phyloP scores from a whole-genome alignment of 1,140 invertebrate species.

The Sarcophaga peregrina region DNA sequence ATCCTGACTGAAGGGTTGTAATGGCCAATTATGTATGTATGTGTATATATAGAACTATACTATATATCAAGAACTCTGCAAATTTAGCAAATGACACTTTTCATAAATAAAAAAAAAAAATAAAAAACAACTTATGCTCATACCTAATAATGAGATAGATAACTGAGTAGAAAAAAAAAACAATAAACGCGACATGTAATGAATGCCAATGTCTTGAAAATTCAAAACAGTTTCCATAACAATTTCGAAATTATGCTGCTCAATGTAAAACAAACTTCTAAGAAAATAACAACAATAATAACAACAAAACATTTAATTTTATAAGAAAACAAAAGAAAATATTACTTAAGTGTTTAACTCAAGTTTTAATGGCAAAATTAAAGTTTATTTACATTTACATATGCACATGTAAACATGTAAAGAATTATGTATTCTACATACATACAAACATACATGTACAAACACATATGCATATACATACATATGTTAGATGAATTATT shows the following conservation, averaged over 20 bases:
- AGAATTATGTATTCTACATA: too few relatives aligned
- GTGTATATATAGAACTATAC: too few relatives aligned
- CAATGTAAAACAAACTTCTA: not conserved
- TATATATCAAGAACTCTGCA: too few relatives aligned
- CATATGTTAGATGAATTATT: not conserved
- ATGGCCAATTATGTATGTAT: too few relatives aligned
- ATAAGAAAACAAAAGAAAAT: not conserved
- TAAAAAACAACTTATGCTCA: not conserved
- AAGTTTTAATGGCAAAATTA: slow-evolving; percentile 22
- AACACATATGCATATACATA: not conserved
- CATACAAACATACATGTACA: too few relatives aligned
- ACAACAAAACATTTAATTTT: not conserved
- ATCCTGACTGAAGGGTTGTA: too few relatives aligned
- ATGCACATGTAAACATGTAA: too few relatives aligned
- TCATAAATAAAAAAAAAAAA: too few relatives aligned
- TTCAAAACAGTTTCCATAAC: not conserved
- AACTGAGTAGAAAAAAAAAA: not conserved
- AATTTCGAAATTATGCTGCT: not conserved
- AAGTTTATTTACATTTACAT: slow-evolving; percentile 20
- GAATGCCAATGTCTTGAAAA: slow-evolving; percentile 9
- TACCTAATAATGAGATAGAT: not conserved
- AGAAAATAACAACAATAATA: not conserved
- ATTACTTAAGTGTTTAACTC: slow-evolving; percentile 18
- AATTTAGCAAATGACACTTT: too few relatives aligned
- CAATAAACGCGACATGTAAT: slow-evolving; percentile 6